Conservation (phyloP, 1,140 invertebrate species). For the Zaprionus ghesquierei region DNA sequence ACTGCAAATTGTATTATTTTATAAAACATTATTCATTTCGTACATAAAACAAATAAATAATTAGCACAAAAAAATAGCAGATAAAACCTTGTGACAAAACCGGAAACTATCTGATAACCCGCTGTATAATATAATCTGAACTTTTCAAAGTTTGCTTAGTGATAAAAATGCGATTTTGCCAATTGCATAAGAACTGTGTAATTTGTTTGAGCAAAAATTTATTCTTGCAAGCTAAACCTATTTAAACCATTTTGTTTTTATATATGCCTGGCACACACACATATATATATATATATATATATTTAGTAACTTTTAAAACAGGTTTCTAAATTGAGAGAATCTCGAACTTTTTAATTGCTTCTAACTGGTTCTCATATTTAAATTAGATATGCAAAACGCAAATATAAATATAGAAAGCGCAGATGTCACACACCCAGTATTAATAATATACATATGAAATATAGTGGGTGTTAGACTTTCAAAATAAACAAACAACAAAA, state of each 20-base stretch:
- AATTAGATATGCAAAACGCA: neutral
- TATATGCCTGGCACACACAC: neutral
- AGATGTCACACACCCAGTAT: neutral
- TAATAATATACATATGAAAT: neutral
- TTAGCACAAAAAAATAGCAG: neutral
- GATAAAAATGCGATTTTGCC: neutral
- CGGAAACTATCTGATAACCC: neutral
- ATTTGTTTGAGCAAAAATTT: neutral
- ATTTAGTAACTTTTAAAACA: slow-evolving; percentile 2
- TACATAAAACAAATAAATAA: neutral
- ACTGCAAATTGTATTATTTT: neutral
- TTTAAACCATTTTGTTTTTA: neutral
- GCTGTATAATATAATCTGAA: slow-evolving; percentile 1
- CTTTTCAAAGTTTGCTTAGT: neutral
- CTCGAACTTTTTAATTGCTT: neutral
- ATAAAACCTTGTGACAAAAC: neutral
- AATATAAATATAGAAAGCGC: slow-evolving; percentile 20
- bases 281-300: neutral
- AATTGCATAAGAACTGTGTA: neutral
- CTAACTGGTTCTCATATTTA: slow-evolving; percentile 1
- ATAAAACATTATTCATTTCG: neutral
- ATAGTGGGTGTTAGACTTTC: no score
- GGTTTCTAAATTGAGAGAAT: neutral
- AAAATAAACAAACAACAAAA: neutral
- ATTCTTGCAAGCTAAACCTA: no score